Evolutionary conservation across 2,113 vertebrate species (phyloP).

Genomic region (Phocoena phocoena): DNA sequence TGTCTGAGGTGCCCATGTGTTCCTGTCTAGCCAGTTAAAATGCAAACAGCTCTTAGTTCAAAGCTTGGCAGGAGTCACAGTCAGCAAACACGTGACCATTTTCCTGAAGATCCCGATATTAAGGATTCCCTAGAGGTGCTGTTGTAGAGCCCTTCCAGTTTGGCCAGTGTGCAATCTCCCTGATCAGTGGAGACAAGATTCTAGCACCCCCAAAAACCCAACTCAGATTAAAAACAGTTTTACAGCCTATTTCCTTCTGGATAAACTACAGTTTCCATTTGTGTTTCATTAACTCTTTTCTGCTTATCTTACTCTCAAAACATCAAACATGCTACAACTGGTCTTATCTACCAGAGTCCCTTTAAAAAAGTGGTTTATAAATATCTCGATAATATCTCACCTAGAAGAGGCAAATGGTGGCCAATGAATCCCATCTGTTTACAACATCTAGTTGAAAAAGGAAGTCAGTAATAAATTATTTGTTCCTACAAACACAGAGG

Average conservation of each 20-base stretch:
- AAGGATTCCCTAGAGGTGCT: neutral
- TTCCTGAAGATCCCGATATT: neutral
- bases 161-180: neutral
- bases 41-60: neutral
- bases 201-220: neutral
- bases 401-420: neutral
- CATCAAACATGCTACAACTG: neutral
- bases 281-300: neutral
- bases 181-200: neutral
- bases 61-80: neutral
- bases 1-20: neutral
- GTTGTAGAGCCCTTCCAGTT: neutral
- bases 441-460: neutral
- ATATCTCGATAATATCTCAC: neutral
- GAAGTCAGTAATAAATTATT: neutral
- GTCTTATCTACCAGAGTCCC: neutral
- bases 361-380: neutral
- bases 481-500: neutral
- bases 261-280: conserved; percentile 1
- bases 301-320: neutral
- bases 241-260: neutral
- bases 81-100: neutral
- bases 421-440: neutral
- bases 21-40: neutral
- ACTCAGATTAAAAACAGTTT: neutral